Evolutionary conservation across 2,797 vertebrate species (phyloP).

Genomic region (Epinephelus malabaricus): DNA sequence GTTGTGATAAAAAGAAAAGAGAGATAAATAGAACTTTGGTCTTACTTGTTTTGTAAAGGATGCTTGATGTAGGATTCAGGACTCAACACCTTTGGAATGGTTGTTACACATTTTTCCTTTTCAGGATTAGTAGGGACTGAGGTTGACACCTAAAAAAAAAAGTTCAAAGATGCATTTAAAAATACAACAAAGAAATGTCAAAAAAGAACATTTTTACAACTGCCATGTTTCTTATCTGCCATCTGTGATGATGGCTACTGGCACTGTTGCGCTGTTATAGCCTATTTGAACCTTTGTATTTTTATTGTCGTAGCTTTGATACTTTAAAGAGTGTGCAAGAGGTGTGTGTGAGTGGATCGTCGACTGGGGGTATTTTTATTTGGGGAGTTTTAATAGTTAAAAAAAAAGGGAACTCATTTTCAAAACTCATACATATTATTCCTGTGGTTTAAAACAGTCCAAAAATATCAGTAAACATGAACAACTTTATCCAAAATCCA

Average conservation of each 20-base stretch:
- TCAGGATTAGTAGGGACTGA: slow-evolving; percentile 88
- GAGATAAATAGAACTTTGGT: accelerated
- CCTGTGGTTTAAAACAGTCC: too few relatives aligned
- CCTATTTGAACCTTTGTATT: neutral
- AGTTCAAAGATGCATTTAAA: neutral
- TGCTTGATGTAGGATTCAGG: slow-evolving; percentile 96
- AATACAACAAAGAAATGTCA: neutral
- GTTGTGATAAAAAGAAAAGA: accelerated
- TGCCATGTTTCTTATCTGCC: too few relatives aligned
- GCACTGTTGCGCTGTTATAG: too few relatives aligned
- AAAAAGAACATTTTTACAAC: neutral
- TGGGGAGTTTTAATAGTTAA: neutral
- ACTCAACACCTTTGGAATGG: slow-evolving; percentile 88
- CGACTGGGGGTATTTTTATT: neutral
- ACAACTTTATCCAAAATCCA: too few relatives aligned
- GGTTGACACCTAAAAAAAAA: slow-evolving; percentile 87
- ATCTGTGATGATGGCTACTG: neutral
- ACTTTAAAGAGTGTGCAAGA: neutral
- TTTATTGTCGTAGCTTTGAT: neutral
- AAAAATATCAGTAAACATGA: too few relatives aligned
- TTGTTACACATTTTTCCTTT: slow-evolving; percentile 89
- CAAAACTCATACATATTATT: too few relatives aligned
- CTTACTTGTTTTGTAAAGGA: slow-evolving; percentile 96
- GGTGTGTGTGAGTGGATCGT: too few relatives aligned
- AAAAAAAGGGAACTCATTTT: too few relatives aligned